Percentiles rank a stretch among this genome's conserved stretches.
Conservation (phyloP, 2,888 invertebrate species). For the Gastracanthus pulcherrimus region DNA sequence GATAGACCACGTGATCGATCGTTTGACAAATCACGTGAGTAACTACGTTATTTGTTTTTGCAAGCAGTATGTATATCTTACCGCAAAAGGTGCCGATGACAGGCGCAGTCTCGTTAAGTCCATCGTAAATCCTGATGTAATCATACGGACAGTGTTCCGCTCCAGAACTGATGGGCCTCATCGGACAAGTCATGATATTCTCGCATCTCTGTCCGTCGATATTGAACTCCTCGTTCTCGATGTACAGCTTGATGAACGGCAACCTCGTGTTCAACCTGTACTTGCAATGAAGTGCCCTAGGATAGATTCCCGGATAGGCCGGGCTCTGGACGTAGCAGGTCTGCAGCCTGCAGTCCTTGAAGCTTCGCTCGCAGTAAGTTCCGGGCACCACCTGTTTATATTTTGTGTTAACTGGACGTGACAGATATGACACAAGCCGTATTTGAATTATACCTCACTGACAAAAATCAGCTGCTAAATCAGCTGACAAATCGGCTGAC, state of each 20-base stretch:
- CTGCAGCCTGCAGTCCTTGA: conserved; percentile 92
- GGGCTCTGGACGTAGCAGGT: conserved; percentile 97
- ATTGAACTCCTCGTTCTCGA: conserved; percentile 95
- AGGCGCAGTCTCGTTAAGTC: conserved; percentile 91
- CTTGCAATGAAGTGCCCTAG: conserved; percentile 93
- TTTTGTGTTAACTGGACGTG: no score
- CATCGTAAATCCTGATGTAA: conserved; percentile 93
- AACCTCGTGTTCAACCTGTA: conserved; percentile 93
- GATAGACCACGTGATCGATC: no score
- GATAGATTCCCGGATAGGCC: conserved; percentile 95
- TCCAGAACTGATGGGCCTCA: conserved; percentile 93
- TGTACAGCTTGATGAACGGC: conserved; percentile 93
- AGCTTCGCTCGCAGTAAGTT: conserved; percentile 93
- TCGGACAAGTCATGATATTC: conserved; percentile 96
- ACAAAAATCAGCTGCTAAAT: no score
- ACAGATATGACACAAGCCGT: no score
- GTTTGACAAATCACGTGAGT: no score
- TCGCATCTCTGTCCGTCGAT: conserved; percentile 96
- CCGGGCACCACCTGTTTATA: conserved; percentile 93
- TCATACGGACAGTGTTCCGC: conserved; percentile 94
- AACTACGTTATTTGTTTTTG: no score
- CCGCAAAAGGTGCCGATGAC: conserved; percentile 92
- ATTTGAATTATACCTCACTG: no score
- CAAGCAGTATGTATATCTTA: background rate
- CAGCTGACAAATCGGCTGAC: no score